These are phyloP conservation scores for Papilio gigon DNA, from an alignment of 2,888 invertebrate genomes.

Conservation along the genomic window DNA sequence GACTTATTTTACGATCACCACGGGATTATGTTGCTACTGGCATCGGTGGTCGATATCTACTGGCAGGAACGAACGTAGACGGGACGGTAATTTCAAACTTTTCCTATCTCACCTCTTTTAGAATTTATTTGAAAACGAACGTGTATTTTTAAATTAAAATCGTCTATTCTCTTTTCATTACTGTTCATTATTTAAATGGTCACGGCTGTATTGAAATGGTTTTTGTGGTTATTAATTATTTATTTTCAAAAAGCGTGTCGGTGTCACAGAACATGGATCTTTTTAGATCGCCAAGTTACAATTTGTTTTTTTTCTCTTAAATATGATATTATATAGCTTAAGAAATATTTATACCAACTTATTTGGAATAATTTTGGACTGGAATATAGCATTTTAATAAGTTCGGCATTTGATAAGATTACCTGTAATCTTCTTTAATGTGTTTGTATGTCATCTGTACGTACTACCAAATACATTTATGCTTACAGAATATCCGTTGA, in stretches of 20 bases:
- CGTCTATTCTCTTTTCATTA: no score
- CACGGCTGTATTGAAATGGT: neutral
- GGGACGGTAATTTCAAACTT: constrained; percentile 9
- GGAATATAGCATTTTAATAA: neutral
- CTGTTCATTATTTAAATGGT: neutral
- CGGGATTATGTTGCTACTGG: constrained; percentile 18
- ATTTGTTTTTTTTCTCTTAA: neutral
- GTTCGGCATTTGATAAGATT: neutral
- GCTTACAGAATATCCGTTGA: constrained; percentile 8
- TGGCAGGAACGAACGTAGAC: neutral
- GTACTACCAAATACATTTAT: constrained; percentile 4
- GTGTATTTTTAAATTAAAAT: neutral
- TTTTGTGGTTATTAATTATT: neutral
- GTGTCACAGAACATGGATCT: no score
- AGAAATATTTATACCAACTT: no score
- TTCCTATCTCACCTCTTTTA: neutral
- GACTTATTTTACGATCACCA: constrained; percentile 2
- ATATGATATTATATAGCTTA: no score
- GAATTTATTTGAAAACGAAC: neutral
- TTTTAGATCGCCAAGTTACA: neutral
- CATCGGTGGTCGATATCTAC: constrained; percentile 19
- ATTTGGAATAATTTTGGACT: no score
- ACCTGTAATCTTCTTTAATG: neutral
- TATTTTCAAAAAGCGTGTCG: no score
- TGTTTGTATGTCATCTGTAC: constrained; percentile 1